phyloP scores from a whole-genome alignment of 2,888 invertebrate genomes.

The Campopleginae sp. region DNA sequence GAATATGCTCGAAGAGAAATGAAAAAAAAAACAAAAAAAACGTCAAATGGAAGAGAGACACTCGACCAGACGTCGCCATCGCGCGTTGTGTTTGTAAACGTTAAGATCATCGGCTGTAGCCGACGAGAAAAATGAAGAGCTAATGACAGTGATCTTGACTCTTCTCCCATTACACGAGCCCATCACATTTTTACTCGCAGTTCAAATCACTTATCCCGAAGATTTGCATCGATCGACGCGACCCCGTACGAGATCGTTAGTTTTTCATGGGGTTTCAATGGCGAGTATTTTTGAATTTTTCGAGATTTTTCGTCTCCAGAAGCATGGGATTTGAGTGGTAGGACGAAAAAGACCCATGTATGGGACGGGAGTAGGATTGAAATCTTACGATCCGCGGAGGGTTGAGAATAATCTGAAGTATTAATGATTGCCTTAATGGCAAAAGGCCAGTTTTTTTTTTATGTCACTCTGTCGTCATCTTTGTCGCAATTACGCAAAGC shows the following conservation, averaged over 20 bases:
- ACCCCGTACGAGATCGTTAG: not conserved
- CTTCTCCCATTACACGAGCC: not conserved
- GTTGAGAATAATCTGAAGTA: no score
- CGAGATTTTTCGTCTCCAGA: no score
- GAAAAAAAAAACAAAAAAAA: constrained; percentile 14
- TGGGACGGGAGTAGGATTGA: no score
- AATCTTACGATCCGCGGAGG: no score
- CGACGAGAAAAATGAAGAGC: not conserved
- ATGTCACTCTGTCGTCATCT: no score
- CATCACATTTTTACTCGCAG: not conserved
- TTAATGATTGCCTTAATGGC: no score
- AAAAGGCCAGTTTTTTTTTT: no score
- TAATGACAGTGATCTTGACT: constrained; percentile 1
- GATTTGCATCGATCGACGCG: not conserved
- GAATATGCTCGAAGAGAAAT: not conserved
- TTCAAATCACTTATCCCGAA: not conserved
- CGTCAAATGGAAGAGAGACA: not conserved
- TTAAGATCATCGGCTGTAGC: not conserved
- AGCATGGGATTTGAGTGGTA: no score
- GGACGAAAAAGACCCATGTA: no score
- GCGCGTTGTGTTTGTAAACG: constrained; percentile 8
- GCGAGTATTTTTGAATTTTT: no score
- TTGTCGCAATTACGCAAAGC: no score
- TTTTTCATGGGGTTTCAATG: not conserved
- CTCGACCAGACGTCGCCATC: not conserved